Conservation (phyloP, 2,113 vertebrate species). For the Eretmochelys imbricata region DNA sequence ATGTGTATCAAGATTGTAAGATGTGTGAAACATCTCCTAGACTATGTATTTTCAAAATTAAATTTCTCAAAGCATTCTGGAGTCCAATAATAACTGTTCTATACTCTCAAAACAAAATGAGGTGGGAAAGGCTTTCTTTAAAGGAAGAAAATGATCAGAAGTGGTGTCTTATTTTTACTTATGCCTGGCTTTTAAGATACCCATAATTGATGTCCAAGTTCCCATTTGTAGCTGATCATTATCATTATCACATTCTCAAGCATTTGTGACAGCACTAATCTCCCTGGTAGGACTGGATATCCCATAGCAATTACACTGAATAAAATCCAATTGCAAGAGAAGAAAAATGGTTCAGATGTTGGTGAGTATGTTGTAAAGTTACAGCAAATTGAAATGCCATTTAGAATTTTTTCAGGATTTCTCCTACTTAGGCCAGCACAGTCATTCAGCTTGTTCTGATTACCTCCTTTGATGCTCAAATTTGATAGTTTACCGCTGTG, state of each 20-base stretch:
- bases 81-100: fast-evolving
- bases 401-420: slow-evolving; percentile 37
- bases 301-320: slow-evolving; percentile 16
- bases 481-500: slow-evolving; percentile 25
- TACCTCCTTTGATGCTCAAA: slow-evolving; percentile 19
- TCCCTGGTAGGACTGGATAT: slow-evolving; percentile 1
- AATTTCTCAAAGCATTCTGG: not conserved
- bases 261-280: slow-evolving; percentile 42
- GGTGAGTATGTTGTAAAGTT: slow-evolving; percentile 4
- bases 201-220: not conserved
- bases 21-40: not conserved
- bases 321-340: slow-evolving; percentile 33
- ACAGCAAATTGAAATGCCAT: slow-evolving; percentile 18
- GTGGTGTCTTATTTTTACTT: not conserved
- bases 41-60: not conserved
- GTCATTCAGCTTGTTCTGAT: slow-evolving; percentile 49
- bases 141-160: not conserved
- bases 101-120: not conserved
- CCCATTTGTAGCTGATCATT: slow-evolving; percentile 36
- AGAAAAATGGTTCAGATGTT: not conserved
- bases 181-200: not conserved
- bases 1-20: fast-evolving
- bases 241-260: slow-evolving; percentile 36
- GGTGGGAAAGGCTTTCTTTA: not conserved
- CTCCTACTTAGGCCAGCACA: slow-evolving; percentile 10